Evolutionary conservation across 2,113 vertebrate species (phyloP), one percentile per base, ranked within the genome.

Genomic region (Xenotilapia flavipinnis): DNA sequence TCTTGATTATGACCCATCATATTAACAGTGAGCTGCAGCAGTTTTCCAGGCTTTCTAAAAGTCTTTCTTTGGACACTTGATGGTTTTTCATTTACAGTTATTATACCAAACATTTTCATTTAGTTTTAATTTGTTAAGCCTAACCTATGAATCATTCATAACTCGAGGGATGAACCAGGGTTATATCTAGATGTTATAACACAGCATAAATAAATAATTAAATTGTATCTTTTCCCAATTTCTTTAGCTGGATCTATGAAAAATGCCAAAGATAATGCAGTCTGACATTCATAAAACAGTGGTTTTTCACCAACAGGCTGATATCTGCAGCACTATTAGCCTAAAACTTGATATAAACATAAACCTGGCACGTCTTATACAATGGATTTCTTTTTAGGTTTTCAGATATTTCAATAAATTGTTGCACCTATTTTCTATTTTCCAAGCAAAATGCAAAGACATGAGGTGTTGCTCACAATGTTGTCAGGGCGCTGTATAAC

Each of bases 121-220:
- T 68, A 8, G 28, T 11, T 33, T 19, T 19, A 1, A 33, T 68
- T 68, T 68, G 2, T 68, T 40, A 68, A 40, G 33, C 62, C n/a
- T 68, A 13, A 68, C 3, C 6, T 40, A 14, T 40, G 62, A 68
- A 68, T 68, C 62, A 40, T 21, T 21, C 33, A 68, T 38, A 68
- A 68, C 0, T 70, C n/a, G 5, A 40, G 11, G 36, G 2, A 70
- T 70, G n/a, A 23, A 70, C 11, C n/a, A 23, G 36, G n/a, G n/a
- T 70, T 42, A 40, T 23, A 21, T 70, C 4, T 0, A 40, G 0
- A 40, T 3, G 0, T 65, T 36, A 40, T 5, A 23, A 40, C n/a
- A 23, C 36, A 23, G 3, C 65, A 70, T 3, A 70, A 23, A 23
- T 33, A 60, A 33, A 33, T 70, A 33, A 33, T 4, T 68, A 68